These are phyloP conservation scores for Blastomussa wellsi DNA, from an alignment of 92 coral and sea anemone genomes.

Conservation along the genomic window DNA sequence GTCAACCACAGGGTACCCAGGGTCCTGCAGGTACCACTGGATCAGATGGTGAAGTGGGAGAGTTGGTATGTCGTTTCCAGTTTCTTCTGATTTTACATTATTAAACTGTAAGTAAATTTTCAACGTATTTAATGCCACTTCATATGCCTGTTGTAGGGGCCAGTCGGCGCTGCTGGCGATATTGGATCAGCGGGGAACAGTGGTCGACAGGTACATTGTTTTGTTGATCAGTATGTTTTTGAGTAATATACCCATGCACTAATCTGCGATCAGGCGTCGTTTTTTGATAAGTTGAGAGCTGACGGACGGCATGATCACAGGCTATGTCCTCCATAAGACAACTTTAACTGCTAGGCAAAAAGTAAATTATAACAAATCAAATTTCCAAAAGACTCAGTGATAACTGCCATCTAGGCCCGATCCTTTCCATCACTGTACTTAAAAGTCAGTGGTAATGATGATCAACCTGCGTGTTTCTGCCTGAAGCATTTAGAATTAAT, in stretches of 20 bases:
- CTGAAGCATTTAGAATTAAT: too few relatives aligned
- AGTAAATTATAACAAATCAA: too few relatives aligned
- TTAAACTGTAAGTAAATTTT: not conserved
- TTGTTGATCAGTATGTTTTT: not conserved
- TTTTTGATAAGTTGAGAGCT: too few relatives aligned
- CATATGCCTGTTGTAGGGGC: conserved; percentile 29
- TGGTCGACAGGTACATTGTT: conserved; percentile 47
- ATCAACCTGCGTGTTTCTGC: too few relatives aligned
- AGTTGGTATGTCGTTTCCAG: conserved; percentile 3
- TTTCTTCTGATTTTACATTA: not conserved
- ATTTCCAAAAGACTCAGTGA: not conserved
- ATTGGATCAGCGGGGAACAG: conserved; percentile 44
- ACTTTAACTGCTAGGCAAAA: too few relatives aligned
- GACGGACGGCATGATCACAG: too few relatives aligned
- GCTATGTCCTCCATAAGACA: too few relatives aligned
- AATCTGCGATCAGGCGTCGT: too few relatives aligned
- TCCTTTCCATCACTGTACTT: too few relatives aligned
- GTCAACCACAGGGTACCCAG: conserved; percentile 14
- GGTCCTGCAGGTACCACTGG: conserved; percentile 15
- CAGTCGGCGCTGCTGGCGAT: conserved; percentile 50
- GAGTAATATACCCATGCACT: not conserved
- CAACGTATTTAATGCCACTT: not conserved
- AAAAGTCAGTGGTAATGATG: too few relatives aligned
- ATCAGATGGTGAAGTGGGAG: conserved; percentile 29
- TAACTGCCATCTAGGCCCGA: too few relatives aligned